phyloP scores from a whole-genome alignment of 2,113 vertebrate species.

The Paracanthobrama guichenoti region DNA sequence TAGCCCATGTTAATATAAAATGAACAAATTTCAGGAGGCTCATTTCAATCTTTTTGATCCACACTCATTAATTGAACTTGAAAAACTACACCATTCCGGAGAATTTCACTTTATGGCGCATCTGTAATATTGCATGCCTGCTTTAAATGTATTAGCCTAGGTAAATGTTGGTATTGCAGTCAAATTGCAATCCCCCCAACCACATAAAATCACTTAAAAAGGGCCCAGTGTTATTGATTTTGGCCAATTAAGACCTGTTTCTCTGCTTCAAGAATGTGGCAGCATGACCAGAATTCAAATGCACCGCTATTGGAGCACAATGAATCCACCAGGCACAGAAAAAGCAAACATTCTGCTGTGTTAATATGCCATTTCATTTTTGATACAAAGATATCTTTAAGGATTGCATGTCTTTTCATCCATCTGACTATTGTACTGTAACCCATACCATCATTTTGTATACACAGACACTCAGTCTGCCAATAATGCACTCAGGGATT shows the following conservation, averaged over 20 bases:
- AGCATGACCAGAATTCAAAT: conserved; percentile 31
- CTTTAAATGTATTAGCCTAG: not conserved
- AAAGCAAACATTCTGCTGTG: not conserved
- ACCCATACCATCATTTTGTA: not conserved
- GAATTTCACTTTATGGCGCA: not conserved
- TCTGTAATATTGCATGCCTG: not conserved
- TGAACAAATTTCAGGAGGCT: not conserved
- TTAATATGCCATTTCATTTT: not conserved
- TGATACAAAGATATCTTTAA: not conserved
- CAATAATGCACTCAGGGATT: conserved; percentile 12
- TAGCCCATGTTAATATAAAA: not conserved
- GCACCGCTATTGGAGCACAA: not conserved
- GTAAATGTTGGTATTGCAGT: conserved; percentile 12
- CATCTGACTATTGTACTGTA: not conserved
- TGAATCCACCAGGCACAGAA: not conserved
- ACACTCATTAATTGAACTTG: not conserved
- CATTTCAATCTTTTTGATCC: not conserved
- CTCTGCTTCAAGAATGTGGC: not conserved
- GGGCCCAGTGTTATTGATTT: conserved; percentile 37
- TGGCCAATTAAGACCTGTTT: conserved; percentile 38
- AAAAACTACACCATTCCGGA: not conserved
- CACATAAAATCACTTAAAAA: conserved; percentile 14
- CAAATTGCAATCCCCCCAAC: not conserved
- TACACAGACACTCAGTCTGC: conserved; percentile 6
- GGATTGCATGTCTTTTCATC: not conserved